Evolutionary conservation across 2,888 invertebrate genomes (phyloP).

Genomic region (Prostheceraeus crozeri): DNA sequence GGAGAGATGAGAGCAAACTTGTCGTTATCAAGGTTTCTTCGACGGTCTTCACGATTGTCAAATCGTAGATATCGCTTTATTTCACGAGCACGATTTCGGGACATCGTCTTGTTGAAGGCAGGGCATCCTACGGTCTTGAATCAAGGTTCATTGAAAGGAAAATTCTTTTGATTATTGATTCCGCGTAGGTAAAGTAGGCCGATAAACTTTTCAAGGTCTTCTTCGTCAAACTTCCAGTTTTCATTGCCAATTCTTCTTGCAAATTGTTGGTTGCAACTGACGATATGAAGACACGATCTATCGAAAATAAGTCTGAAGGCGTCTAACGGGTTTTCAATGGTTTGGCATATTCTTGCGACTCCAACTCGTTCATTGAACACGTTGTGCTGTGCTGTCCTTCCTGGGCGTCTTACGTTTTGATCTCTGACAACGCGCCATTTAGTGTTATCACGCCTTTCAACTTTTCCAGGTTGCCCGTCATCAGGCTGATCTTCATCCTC

Average conservation of each 20-base stretch:
- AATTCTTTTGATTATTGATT: slow-evolving; percentile 21
- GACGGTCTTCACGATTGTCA: slow-evolving; percentile 19
- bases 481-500: slow-evolving; percentile 19
- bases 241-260: slow-evolving; percentile 18
- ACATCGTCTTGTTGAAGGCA: slow-evolving; percentile 21
- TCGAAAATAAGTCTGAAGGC: slow-evolving; percentile 20
- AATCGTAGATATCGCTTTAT: slow-evolving; percentile 29
- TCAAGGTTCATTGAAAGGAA: slow-evolving; percentile 18
- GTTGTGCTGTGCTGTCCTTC: slow-evolving; percentile 20
- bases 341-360: slow-evolving; percentile 22
- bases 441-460: slow-evolving; percentile 13
- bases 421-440: slow-evolving; percentile 20
- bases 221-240: slow-evolving; percentile 20
- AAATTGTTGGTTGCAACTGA: slow-evolving; percentile 9
- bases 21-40: slow-evolving; percentile 18
- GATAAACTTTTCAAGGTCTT: slow-evolving; percentile 24
- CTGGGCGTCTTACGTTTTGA: slow-evolving; percentile 10
- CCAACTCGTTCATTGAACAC: slow-evolving; percentile 20
- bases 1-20: slow-evolving; percentile 20
- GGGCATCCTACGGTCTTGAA: slow-evolving; percentile 3
- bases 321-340: slow-evolving; percentile 19
- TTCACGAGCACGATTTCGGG: slow-evolving; percentile 26
- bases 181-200: slow-evolving; percentile 22
- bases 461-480: slow-evolving; percentile 3
- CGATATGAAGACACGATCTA: slow-evolving; percentile 18